Evolutionary conservation across 2,113 vertebrate species (phyloP).

Genomic region (Eclectus roratus): DNA sequence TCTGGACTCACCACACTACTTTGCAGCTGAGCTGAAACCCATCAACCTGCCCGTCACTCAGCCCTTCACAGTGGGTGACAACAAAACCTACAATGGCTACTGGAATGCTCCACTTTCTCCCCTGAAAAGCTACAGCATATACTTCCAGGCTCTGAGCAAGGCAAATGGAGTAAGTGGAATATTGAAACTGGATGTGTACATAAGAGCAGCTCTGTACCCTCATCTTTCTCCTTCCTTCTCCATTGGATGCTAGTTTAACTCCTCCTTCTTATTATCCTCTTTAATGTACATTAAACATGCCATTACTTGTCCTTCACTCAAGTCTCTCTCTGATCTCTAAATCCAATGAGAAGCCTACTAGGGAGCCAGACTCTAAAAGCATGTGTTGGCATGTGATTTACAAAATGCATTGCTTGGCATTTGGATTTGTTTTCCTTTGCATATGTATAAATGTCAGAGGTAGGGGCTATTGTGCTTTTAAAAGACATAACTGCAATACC

Average conservation of each 20-base stretch:
- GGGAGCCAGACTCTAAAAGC: neutral
- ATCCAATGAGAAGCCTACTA: neutral
- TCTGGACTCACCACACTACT: conserved; percentile 90
- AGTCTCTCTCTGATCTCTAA: neutral
- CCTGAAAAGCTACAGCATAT: conserved; percentile 97
- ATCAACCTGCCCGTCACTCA: conserved; percentile 86
- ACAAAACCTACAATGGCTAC: conserved; percentile 96
- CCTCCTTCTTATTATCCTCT: neutral
- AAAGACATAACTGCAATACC: neutral
- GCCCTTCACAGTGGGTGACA: conserved; percentile 95
- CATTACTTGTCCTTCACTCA: neutral
- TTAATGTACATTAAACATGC: neutral
- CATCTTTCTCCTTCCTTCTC: neutral
- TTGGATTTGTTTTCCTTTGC: neutral
- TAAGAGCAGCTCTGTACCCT: neutral
- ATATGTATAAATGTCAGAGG: neutral
- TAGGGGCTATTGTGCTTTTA: neutral
- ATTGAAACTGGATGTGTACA: neutral
- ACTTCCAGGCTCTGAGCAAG: conserved; percentile 95
- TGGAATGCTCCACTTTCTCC: conserved; percentile 96
- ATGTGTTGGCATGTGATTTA: neutral
- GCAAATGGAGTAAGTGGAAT: conserved; percentile 90
- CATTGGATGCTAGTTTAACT: neutral
- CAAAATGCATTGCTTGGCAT: neutral
- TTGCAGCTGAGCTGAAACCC: conserved; percentile 90